Evolutionary conservation across 2,797 vertebrate species (phyloP), one percentile per base, ranked within the genome.

Genomic region (Melanotaenia nigrans): DNA sequence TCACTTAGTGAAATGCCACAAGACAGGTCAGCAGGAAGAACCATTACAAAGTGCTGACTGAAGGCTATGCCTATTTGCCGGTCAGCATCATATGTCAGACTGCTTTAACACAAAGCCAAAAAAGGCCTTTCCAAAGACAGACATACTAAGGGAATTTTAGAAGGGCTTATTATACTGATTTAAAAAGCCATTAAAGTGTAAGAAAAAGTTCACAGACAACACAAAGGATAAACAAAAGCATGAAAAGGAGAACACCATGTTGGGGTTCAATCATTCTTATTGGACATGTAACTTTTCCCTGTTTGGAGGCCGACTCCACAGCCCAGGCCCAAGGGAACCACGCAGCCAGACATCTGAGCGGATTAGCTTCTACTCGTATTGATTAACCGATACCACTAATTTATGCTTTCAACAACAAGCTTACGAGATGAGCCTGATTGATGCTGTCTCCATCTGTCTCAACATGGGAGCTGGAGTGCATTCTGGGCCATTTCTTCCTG

Each of bases 1-100:
- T 92, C 77, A 85, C 83, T 92, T 88, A 84, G 77, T 75, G 73
- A 81, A 91, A 91, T 71, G 84, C 79, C 83, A 55, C 81, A 78
- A 90, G 86, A 79, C 83, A 88, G 82, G 77, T 84, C 83, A 87
- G 84, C 82, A 90, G 88, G 79, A 92, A 87, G 90, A 89, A 74
- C 61, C 76, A 68, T 87, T 87, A 88, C 65, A 77, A 84, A 84
- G 76, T 87, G 87, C 90, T 89, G 88, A 87, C 86, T 86, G 67
- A 86, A 72, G 32, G 55, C 65, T 75, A 65, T 79, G 69, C 57
- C 70, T 79, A 68, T 80, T 77, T 38, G 65, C 63, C 65, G 75
- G 70, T 78, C 67, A 83, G 83, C 77, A 81, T 90, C 83, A 77
- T 69, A 73, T 91, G 78, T 89, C 85, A 71, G 73, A 61, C 69